phyloP scores from a whole-genome alignment of 2,888 invertebrate genomes.

The Metacarcinus magister region DNA sequence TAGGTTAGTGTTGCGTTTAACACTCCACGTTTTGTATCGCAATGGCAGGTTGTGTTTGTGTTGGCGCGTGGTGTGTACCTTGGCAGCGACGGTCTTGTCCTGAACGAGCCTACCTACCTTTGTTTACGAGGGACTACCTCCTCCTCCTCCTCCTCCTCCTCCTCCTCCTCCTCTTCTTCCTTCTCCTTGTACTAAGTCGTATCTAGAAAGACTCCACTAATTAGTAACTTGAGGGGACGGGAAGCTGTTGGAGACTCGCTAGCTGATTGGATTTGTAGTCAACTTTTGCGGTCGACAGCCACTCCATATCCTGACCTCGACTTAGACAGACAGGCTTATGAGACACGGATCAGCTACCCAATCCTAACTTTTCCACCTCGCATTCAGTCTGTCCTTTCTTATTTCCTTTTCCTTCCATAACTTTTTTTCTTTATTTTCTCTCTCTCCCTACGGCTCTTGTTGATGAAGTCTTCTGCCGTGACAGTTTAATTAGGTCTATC shows the following conservation, averaged over 20 bases:
- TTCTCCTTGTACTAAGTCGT: background rate
- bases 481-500: too few species aligned
- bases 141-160: background rate
- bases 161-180: background rate
- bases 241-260: background rate
- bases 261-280: constrained; percentile 5
- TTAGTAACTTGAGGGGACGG: background rate
- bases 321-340: background rate
- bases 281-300: background rate
- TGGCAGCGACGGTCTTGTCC: too few species aligned
- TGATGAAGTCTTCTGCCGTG: background rate
- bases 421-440: background rate
- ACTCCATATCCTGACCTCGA: background rate
- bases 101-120: too few species aligned
- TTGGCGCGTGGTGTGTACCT: too few species aligned
- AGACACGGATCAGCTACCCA: background rate
- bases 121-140: background rate
- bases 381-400: background rate
- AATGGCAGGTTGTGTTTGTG: too few species aligned
- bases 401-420: background rate
- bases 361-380: background rate
- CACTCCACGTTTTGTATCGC: too few species aligned
- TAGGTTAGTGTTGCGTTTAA: too few species aligned
- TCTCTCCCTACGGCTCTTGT: background rate
- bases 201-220: background rate